Evolutionary conservation across 2,888 invertebrate species (phyloP), one percentile per base, ranked within the genome.

Genomic region (Allacma fusca): DNA sequence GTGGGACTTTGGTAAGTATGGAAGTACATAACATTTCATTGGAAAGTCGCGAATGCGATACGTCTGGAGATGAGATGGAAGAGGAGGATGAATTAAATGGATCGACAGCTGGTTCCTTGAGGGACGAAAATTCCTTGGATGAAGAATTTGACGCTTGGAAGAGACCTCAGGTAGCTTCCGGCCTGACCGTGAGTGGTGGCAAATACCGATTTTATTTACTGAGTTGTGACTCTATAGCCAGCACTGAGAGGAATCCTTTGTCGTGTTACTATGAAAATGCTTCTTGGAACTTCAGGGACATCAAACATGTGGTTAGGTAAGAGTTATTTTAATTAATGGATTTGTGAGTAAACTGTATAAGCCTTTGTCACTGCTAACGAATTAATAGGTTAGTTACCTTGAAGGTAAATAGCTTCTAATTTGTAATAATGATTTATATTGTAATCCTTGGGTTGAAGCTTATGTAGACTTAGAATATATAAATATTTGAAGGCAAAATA

Each of bases 31-130:
- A 80, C 29, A 78, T 81, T 59, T 81, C 81, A 13, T 29, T 73
- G 23, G 81, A 81, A 59, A 69, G 75, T 57, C 73, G 77, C 69
- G 80, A 80, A 67, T 77, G 24, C 19, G 81, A 81, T 74, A 81
- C 81, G 16, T 80, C 80, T 4, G 68, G 67, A 21, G 81, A 81
- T 71, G 81, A 81, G 21, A 34, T 78, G 24, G 75, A 74, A 9
- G 80, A 76, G 9, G 26, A 65, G 16, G 26, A 67, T 5, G 21
- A 44, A n/a, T n/a, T 12, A 64, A 7, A 5, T 16, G 24, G 23
- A 13, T 65, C 26, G 44, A 40, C 28, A n/a, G n/a, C n/a, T n/a
- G n/a, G n/a, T n/a, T 40, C 5, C 13, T 40, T 40, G 13, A 5
- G 40, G 40, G 40, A 40, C 40, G 13, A 40, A 13, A 40, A 24